These are phyloP conservation scores for Drosophila paranaensis DNA, from an alignment of 2,888 invertebrate genomes.

Conservation along the genomic window DNA sequence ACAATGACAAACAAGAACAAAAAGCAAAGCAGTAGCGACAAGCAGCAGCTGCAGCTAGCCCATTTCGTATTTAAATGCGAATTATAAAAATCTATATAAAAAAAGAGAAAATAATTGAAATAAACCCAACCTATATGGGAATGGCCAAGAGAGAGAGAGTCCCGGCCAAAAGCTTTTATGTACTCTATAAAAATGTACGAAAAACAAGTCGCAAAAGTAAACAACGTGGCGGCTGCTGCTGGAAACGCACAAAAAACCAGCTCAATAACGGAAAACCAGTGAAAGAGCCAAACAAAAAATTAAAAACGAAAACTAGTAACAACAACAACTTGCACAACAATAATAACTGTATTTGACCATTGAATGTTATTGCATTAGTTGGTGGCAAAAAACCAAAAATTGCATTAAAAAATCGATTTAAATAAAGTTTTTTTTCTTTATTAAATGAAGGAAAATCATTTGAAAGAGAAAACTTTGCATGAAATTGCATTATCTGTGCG, in stretches of 20 bases:
- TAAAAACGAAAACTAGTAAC: constrained; percentile 5
- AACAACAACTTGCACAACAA: constrained; percentile 54
- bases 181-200: constrained; percentile 64
- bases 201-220: constrained; percentile 70
- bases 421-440: constrained; percentile 9
- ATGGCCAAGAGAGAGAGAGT: constrained; percentile 40
- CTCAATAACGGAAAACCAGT: constrained; percentile 46
- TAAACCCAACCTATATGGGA: constrained; percentile 7
- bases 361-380: constrained; percentile 79
- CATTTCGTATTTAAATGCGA: constrained; percentile 40
- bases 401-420: constrained; percentile 25
- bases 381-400: constrained; percentile 27
- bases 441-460: constrained; percentile 29
- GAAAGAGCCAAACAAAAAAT: constrained; percentile 23
- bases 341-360: constrained; percentile 75
- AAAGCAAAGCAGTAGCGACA: neutral
- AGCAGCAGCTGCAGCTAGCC: neutral
- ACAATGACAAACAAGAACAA: constrained; percentile 16
- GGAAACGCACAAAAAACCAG: constrained; percentile 41
- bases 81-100: constrained; percentile 30
- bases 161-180: constrained; percentile 65
- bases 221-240: constrained; percentile 50
- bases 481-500: constrained; percentile 64
- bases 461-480: constrained; percentile 55
- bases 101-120: constrained; percentile 10